These are phyloP conservation scores for Acromyrmex charruanus DNA, from an alignment of 1,140 invertebrate genomes.

Conservation along the genomic window DNA sequence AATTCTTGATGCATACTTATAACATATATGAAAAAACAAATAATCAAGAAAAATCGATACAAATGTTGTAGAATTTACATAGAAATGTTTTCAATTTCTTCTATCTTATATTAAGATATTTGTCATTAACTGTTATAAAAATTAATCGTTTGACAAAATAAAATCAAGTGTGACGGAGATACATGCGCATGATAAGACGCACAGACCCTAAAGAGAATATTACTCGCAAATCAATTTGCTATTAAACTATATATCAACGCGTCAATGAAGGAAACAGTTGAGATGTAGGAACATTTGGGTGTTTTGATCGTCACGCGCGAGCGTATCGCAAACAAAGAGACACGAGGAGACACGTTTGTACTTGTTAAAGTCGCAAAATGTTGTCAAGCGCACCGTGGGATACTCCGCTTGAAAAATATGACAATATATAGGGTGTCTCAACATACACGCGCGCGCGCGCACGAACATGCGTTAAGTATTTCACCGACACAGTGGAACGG, in stretches of 20 bases:
- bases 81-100: not conserved
- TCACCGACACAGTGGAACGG: slow-evolving; percentile 37
- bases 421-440: slow-evolving; percentile 68
- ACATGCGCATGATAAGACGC: not conserved
- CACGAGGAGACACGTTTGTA: slow-evolving; percentile 27
- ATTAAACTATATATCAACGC: slow-evolving; percentile 8
- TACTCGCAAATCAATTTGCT: slow-evolving; percentile 20
- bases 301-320: not conserved
- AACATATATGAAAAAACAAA: not conserved
- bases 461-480: slow-evolving; percentile 42
- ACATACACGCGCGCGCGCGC: not conserved
- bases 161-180: not conserved
- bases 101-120: not conserved
- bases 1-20: too few species aligned
- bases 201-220: not conserved
- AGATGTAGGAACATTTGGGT: not conserved
- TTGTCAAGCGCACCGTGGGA: slow-evolving; percentile 68
- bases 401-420: slow-evolving; percentile 70
- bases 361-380: slow-evolving; percentile 67
- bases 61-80: not conserved
- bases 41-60: not conserved
- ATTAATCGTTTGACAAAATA: not conserved
- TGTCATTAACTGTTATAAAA: not conserved
- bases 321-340: slow-evolving; percentile 21
- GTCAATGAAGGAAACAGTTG: slow-evolving; percentile 3